Evolutionary conservation across 2,888 invertebrate genomes (phyloP), one percentile per base, ranked within the genome.

Genomic region (Pecten maximus): DNA sequence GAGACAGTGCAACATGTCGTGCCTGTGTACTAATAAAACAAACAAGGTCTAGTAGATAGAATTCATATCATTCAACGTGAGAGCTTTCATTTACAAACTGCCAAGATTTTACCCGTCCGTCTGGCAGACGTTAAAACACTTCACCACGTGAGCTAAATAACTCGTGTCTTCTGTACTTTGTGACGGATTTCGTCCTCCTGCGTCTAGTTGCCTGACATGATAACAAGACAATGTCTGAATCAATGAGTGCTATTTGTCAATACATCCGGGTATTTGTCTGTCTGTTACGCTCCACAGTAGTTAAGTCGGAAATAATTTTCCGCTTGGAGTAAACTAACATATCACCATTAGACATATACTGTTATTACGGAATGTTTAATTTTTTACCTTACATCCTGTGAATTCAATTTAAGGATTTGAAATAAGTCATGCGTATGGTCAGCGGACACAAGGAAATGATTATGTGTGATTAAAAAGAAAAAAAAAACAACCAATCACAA

Each of bases 211-310:
- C 23, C 35, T 35, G 35, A 74, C 74, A 10, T 28, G 74, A 74
- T 74, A 74, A 74, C 74, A 28, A 35, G 74, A 74, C 74, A 35
- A 74, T 28, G 74, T 74, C 74, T 74, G 74, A 74, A 74, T 8
- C 74, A 35, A 35, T 74, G 35, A 28, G 16, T 28, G 28, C 35
- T 74, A 74, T 74, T 74, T 74, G 74, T 54, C 54, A 54, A 54
- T 54, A 54, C 54, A n/a, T 54, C 2, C 54, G 16, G 54, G 54
- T n/a, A 0, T 23, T n/a, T 23, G 54, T 74, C 74, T 74, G 74
- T 74, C 35, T 74, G 8, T 35, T 35, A 10, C 74, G 15, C 35
- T 35, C 74, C 12, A 35, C 74, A 15, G 35, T 74, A 6, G 8
- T 74, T 28, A 74, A 28, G 2, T 74, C 74, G 74, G 74, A 74